A percentile compares a stretch with the other conserved stretches of the same genome.
These are phyloP conservation scores for Arenaria interpres DNA, from an alignment of 2,113 vertebrate species.

Conservation along the genomic window DNA sequence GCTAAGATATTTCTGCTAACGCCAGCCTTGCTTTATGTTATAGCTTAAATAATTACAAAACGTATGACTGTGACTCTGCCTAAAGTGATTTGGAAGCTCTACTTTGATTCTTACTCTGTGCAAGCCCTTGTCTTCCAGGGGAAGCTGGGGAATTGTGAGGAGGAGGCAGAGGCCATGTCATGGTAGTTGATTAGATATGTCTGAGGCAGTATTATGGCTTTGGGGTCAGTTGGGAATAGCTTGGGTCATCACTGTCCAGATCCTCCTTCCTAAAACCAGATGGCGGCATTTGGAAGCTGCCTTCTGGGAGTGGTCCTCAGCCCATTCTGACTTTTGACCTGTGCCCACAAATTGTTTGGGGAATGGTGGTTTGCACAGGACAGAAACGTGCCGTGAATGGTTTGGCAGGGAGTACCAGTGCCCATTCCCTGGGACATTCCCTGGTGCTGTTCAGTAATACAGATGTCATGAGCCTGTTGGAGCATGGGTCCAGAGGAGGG, in stretches of 20 bases:
- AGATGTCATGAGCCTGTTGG: not conserved
- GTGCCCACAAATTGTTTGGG: not conserved
- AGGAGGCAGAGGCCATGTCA: not conserved
- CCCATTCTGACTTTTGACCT: not conserved
- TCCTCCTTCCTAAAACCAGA: not conserved
- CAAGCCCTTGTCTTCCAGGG: not conserved
- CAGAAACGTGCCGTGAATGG: not conserved
- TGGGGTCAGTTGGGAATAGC: not conserved
- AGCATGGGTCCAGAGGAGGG: not conserved
- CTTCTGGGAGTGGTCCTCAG: not conserved
- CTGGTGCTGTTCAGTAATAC: not conserved
- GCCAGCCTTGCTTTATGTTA: not conserved
- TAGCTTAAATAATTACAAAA: not conserved
- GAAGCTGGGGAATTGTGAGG: not conserved
- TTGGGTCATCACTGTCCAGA: not conserved
- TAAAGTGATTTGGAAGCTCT: not conserved
- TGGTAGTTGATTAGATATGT: not conserved
- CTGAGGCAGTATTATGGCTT: fast-evolving
- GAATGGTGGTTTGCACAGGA: not conserved
- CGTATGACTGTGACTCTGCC: not conserved
- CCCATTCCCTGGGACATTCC: not conserved
- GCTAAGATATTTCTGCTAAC: not conserved
- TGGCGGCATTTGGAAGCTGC: not conserved
- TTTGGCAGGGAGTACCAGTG: not conserved
- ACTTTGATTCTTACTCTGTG: not conserved